Base-by-base conservation (phyloP, 2,888 invertebrate species). In the Eupeodes latifasciatus region DNA sequence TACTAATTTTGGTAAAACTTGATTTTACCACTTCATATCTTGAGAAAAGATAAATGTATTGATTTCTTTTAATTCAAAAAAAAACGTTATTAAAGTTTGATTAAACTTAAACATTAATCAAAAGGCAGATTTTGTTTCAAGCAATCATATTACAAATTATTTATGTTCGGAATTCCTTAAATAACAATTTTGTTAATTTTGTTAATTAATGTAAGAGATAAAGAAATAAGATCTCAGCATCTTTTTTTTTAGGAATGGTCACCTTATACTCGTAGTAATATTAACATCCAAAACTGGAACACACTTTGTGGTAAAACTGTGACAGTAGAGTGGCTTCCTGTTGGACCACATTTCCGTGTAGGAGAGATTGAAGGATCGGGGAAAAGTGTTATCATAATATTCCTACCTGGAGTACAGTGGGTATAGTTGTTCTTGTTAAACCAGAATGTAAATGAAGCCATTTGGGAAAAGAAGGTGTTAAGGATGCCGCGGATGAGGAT, bases 391-490 rank as follows among this genome's bases (percentile, higher is more conserved):
- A 34, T 36, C 34, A n/a, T 67, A 49, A n/a, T 67, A 49, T 67
- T 47, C 66, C 2, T 64, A 61, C 11, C 34, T 10, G 5, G 5
- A 40, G 27, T 27, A 40, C 6, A 40, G 59, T 53, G 14, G 51
- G 53, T 19, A 62, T 40, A 47, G 62, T 67, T 14, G 74, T 71
- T 72, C 71, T 72, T 72, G 57, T 77, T 51, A n/a, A 44, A 57
- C 16, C 72, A 71, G 79, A 83, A 83, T 84, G 83, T 59, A 84
- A 84, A 84, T 84, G 59, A 84, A 84, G 74, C 66, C 67, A 84
- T 74, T 47, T 55, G 36, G 59, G 14, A 36, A 12, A 19, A 19
- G 40, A 40, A 40, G 9, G 6, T 40, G 27, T 27, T 27, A 27
- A 27, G 27, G 27, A 27, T 27, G 27, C 27, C 27, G 27, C 27